phyloP scores from a whole-genome alignment of 2,888 invertebrate species.

The Mythimna pallens region DNA sequence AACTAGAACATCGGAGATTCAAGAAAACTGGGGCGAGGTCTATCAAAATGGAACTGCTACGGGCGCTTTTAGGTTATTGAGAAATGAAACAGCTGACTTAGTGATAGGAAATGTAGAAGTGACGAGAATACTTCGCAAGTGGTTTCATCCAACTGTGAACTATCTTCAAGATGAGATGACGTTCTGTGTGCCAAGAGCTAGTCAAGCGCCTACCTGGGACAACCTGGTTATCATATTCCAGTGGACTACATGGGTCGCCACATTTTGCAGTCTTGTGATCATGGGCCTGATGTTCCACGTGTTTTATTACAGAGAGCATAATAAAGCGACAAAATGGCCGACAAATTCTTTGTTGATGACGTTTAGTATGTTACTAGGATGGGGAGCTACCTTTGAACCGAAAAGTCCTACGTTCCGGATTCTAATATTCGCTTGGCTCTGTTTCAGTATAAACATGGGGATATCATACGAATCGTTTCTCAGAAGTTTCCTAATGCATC shows the following conservation, averaged over 20 bases:
- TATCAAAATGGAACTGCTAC: conserved; percentile 80
- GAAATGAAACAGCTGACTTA: conserved; percentile 80
- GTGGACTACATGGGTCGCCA: conserved; percentile 86
- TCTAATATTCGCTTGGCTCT: conserved; percentile 85
- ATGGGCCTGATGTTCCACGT: conserved; percentile 84
- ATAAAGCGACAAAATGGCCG: conserved; percentile 83
- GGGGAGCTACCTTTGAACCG: conserved; percentile 84
- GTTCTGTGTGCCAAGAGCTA: conserved; percentile 85
- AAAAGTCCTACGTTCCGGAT: conserved; percentile 84
- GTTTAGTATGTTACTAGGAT: conserved; percentile 86
- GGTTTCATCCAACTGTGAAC: conserved; percentile 86
- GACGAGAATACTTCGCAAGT: conserved; percentile 82
- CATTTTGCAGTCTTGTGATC: conserved; percentile 77
- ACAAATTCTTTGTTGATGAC: conserved; percentile 86
- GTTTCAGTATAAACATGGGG: conserved; percentile 87
- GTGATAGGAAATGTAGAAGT: conserved; percentile 88
- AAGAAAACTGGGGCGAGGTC: conserved; percentile 86
- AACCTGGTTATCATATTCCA: conserved; percentile 88
- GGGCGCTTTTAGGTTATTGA: conserved; percentile 80
- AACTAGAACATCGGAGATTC: conserved; percentile 78
- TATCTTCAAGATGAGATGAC: conserved; percentile 89
- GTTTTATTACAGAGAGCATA: conserved; percentile 81
- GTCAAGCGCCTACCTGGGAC: conserved; percentile 85
- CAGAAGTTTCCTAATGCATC: conserved; percentile 89
- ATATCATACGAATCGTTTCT: conserved; percentile 89